These are phyloP conservation scores for Akabosia matsudoensis DNA, from an alignment of 1,140 invertebrate species.

Conservation along the genomic window DNA sequence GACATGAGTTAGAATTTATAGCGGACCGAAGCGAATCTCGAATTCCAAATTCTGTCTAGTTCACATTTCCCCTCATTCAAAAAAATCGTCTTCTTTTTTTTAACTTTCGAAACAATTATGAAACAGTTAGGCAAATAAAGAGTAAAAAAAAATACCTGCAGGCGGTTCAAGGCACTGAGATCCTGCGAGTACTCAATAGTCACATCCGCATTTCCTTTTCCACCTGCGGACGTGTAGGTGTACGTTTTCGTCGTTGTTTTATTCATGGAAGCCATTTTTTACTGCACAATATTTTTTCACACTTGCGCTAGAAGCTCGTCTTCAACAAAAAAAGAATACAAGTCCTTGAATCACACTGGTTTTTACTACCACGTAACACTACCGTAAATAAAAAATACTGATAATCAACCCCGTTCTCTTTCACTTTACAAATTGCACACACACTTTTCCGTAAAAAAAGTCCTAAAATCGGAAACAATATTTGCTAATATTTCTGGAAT, in stretches of 20 bases:
- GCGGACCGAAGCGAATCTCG: no score
- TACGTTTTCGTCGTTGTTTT: conserved; percentile 79
- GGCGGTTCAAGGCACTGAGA: conserved; percentile 82
- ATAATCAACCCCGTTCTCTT: background rate
- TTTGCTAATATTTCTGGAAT: no score
- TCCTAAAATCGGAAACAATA: no score
- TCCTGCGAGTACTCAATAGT: conserved; percentile 91
- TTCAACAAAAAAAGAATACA: no score
- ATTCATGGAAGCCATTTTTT: conserved; percentile 61
- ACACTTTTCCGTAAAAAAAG: no score
- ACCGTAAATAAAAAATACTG: conserved; percentile 11
- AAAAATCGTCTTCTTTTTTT: no score
- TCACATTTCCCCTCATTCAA: no score
- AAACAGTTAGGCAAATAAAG: conserved; percentile 22
- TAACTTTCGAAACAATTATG: no score
- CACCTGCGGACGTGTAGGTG: conserved; percentile 75
- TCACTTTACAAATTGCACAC: no score
- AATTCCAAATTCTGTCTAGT: no score
- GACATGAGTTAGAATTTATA: no score
- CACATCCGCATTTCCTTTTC: conserved; percentile 71
- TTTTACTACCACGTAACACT: background rate
- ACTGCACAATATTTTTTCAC: conserved; percentile 27
- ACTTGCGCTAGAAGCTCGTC: background rate
- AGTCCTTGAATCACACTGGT: background rate
- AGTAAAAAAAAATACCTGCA: conserved; percentile 68